Evolutionary conservation across 2,113 vertebrate genomes (phyloP).

Genomic region (Eonycteris spelaea): DNA sequence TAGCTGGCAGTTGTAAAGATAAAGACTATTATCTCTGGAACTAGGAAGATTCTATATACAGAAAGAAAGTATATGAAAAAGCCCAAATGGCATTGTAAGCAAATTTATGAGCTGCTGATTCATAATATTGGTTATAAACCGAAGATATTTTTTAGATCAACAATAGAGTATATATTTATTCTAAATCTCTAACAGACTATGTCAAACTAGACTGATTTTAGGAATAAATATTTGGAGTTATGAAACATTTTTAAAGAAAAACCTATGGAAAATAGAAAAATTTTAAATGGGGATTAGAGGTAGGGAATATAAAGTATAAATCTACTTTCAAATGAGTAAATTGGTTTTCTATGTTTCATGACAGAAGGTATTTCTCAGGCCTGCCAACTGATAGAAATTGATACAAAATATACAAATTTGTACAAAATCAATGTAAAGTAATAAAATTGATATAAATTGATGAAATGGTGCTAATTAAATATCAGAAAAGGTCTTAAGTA

Average conservation of each 20-base stretch:
- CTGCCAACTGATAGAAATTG: neutral
- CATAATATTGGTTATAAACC: neutral
- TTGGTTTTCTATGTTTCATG: constrained; percentile 5
- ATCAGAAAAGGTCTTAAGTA: neutral
- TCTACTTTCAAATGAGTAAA: constrained; percentile 16
- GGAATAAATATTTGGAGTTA: constrained; percentile 38
- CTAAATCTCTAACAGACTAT: constrained; percentile 27
- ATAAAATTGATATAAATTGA: neutral
- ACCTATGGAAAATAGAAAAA: neutral
- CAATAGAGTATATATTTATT: neutral
- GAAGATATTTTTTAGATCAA: neutral
- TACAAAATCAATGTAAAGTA: constrained; percentile 20
- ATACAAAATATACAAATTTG: neutral
- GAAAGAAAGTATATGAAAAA: neutral
- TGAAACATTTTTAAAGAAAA: neutral
- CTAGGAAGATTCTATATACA: neutral
- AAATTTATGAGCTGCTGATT: constrained; percentile 2
- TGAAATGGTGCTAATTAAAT: constrained; percentile 32
- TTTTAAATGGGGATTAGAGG: neutral
- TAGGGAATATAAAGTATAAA: neutral
- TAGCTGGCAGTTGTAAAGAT: neutral
- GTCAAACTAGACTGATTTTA: neutral
- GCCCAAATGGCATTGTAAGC: neutral
- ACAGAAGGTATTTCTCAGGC: constrained; percentile 2
- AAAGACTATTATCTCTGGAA: neutral